These are phyloP conservation scores for Acromyrmex echinatior DNA, from an alignment of 1,140 invertebrate species.

Conservation along the genomic window DNA sequence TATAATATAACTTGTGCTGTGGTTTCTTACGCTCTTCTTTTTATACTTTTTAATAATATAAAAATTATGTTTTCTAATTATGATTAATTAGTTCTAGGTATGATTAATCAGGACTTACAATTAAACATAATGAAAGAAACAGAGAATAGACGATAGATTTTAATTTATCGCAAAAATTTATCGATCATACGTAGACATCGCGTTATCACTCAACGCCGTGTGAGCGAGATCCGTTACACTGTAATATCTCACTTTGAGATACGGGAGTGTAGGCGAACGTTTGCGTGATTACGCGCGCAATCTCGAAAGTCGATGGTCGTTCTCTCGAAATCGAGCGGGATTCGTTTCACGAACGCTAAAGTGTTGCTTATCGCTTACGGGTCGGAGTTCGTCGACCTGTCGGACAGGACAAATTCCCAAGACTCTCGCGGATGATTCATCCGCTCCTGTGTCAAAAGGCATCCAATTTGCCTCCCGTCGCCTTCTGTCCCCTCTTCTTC, in stretches of 20 bases:
- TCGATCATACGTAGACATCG: too few species aligned
- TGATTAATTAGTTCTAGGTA: too few species aligned
- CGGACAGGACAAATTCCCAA: conserved; percentile 32
- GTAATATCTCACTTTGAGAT: conserved; percentile 46
- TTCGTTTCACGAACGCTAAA: conserved; percentile 41
- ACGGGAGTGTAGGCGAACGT: conserved; percentile 6
- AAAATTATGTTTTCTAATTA: too few species aligned
- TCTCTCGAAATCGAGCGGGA: conserved; percentile 35
- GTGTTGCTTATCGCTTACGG: conserved; percentile 52
- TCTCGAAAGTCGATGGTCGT: conserved; percentile 33
- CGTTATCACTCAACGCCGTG: neutral
- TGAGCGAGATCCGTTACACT: neutral
- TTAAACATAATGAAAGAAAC: too few species aligned
- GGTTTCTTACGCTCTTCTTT: too few species aligned
- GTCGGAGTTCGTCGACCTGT: conserved; percentile 58
- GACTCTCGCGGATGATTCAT: conserved; percentile 48
- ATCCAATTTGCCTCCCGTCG: conserved; percentile 27
- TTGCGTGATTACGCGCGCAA: conserved; percentile 24
- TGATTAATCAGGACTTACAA: too few species aligned
- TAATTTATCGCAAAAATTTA: too few species aligned
- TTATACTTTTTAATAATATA: too few species aligned
- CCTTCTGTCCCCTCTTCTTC: neutral
- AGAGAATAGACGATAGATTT: too few species aligned
- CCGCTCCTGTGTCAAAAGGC: conserved; percentile 32
- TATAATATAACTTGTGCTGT: too few species aligned